Evolutionary conservation across 2,888 invertebrate species (phyloP).

Genomic region (Drosophila histrio): DNA sequence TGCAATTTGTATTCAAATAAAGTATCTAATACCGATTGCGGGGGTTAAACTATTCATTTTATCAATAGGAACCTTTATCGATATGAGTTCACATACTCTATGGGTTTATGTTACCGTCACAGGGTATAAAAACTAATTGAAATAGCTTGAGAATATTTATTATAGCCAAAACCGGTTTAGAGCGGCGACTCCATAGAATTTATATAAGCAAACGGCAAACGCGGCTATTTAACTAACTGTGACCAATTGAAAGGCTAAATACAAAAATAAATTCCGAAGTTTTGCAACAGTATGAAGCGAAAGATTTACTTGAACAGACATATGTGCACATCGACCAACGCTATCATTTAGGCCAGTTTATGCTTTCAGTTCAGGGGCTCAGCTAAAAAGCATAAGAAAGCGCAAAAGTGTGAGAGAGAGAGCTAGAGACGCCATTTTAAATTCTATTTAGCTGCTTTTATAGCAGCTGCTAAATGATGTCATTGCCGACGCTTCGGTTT

Average conservation of each 20-base stretch:
- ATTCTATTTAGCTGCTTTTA: slow-evolving; percentile 48
- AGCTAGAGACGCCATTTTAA: slow-evolving; percentile 59
- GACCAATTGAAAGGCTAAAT: slow-evolving; percentile 42
- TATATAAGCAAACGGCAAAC: slow-evolving; percentile 35
- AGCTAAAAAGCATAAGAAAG: neutral
- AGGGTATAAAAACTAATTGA: slow-evolving; percentile 69
- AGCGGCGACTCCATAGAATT: slow-evolving; percentile 32
- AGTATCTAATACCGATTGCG: too few species aligned
- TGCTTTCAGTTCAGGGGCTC: slow-evolving; percentile 20
- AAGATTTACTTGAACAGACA: neutral
- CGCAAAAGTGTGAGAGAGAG: slow-evolving; percentile 1
- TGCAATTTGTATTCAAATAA: too few species aligned
- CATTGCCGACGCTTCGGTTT: slow-evolving; percentile 64
- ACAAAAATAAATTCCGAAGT: slow-evolving; percentile 34
- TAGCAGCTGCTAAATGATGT: slow-evolving; percentile 66
- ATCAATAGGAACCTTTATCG: too few species aligned
- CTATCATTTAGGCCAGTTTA: slow-evolving; percentile 42
- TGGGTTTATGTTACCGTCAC: slow-evolving; percentile 20
- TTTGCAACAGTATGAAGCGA: slow-evolving; percentile 11
- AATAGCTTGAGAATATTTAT: slow-evolving; percentile 59
- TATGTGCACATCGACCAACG: neutral
- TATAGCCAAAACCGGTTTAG: slow-evolving; percentile 64
- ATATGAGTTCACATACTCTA: neutral
- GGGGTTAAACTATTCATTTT: neutral
- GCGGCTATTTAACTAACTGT: slow-evolving; percentile 34